Evolutionary conservation across 2,797 vertebrate species (phyloP).

Genomic region (Argentina silus): DNA sequence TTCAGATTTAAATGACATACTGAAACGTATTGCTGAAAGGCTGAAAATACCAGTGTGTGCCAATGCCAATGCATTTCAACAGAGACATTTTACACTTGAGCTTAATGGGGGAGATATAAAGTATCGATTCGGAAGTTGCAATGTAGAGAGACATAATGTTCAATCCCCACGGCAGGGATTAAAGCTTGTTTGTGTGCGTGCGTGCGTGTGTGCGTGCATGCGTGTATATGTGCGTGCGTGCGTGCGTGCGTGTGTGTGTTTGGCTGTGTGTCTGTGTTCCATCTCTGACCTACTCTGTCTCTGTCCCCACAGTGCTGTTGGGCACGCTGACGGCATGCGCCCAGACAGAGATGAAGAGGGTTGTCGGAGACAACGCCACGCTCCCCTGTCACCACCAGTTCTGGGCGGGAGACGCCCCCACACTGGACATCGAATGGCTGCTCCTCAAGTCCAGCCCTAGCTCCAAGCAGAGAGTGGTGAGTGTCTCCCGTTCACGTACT

Average conservation of each 20-base stretch:
- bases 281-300: slow-evolving; percentile 23
- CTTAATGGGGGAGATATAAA: background rate
- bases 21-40: too few species aligned
- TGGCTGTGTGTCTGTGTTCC: background rate
- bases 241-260: background rate
- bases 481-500: slow-evolving; percentile 19
- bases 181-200: background rate
- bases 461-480: slow-evolving; percentile 86
- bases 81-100: background rate
- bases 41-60: too few species aligned
- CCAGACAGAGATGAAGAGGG: slow-evolving; percentile 87
- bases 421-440: slow-evolving; percentile 94
- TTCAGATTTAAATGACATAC: too few species aligned
- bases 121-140: too few species aligned
- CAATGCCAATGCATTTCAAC: background rate
- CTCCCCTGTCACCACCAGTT: slow-evolving; percentile 91
- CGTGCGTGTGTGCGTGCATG: background rate
- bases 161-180: too few species aligned
- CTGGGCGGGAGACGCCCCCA: slow-evolving; percentile 82
- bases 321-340: slow-evolving; percentile 64
- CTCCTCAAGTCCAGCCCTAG: slow-evolving; percentile 82
- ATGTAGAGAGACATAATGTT: too few species aligned
- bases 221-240: background rate
- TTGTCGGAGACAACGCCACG: slow-evolving; percentile 90
- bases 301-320: slow-evolving; percentile 55